Evolutionary conservation across 2,113 vertebrate species (phyloP).

Genomic region (Patagioenas fasciata): DNA sequence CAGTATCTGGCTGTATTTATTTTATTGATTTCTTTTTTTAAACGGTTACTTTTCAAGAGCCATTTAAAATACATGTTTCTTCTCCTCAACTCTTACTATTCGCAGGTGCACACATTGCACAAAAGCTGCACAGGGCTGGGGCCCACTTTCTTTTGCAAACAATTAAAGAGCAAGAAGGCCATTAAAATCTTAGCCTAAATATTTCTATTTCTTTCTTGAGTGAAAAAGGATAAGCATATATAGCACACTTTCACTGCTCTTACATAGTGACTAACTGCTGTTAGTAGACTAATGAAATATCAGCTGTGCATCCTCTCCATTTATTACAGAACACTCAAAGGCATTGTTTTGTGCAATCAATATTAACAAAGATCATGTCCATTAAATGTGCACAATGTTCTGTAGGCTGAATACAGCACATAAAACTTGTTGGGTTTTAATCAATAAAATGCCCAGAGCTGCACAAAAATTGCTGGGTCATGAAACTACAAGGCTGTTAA

Average conservation of each 20-base stretch:
- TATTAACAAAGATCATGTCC: not conserved
- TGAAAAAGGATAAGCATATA: not conserved
- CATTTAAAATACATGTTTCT: not conserved
- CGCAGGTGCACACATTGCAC: not conserved
- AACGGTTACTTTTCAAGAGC: not conserved
- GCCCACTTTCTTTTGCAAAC: not conserved
- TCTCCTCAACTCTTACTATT: not conserved
- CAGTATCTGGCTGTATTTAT: not conserved
- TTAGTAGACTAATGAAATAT: not conserved
- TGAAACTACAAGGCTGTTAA: not conserved
- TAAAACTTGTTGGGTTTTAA: not conserved
- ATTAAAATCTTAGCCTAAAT: not conserved
- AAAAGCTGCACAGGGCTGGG: not conserved
- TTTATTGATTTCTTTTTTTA: conserved; percentile 16
- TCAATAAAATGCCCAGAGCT: not conserved
- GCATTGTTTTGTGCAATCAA: not conserved
- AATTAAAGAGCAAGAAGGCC: not conserved
- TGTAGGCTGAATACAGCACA: not conserved
- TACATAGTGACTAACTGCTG: not conserved
- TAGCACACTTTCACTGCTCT: not conserved
- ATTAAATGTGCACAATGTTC: not conserved
- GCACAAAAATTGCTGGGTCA: not conserved
- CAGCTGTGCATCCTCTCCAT: not conserved
- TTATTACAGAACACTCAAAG: not conserved
- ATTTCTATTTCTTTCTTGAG: not conserved